Percentiles rank a stretch among this genome's conserved stretches.
Conservation (phyloP, 2,797 vertebrate genomes). For the Anomalospiza imberbis region DNA sequence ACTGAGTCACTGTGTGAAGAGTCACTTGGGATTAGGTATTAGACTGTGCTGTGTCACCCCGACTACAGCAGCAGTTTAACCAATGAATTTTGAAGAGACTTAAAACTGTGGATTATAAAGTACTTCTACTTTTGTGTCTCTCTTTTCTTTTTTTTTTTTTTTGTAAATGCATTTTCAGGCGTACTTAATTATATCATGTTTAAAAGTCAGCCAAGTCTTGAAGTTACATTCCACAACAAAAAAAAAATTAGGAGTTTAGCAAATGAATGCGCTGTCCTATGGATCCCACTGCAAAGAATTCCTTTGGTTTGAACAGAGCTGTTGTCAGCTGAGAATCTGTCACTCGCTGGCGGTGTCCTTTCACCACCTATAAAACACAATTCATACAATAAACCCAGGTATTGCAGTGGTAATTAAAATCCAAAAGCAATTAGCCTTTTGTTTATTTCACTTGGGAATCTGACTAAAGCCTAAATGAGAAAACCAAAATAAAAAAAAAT, state of each 20-base stretch:
- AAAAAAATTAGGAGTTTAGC: slow-evolving; percentile 3
- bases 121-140: not conserved
- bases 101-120: slow-evolving; percentile 2
- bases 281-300: slow-evolving; percentile 46
- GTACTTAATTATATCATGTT: slow-evolving; percentile 15
- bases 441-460: slow-evolving; percentile 71
- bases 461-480: slow-evolving; percentile 71
- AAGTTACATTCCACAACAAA: not conserved
- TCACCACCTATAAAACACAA: slow-evolving; percentile 67
- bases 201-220: slow-evolving; percentile 42
- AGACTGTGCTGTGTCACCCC: not conserved
- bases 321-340: slow-evolving; percentile 69
- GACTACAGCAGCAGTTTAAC: not conserved
- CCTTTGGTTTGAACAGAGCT: slow-evolving; percentile 29
- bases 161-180: not conserved
- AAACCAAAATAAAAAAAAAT: not conserved
- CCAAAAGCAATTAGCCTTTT: slow-evolving; percentile 79
- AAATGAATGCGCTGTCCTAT: slow-evolving; percentile 40
- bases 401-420: slow-evolving; percentile 73
- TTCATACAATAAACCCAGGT: slow-evolving; percentile 70
- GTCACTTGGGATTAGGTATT: not conserved
- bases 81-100: not conserved
- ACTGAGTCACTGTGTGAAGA: not conserved
- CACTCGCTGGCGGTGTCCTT: slow-evolving; percentile 59
- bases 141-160: not conserved